A percentile compares a stretch with the other conserved stretches of the same genome.
These are phyloP conservation scores for Druceiella hillmani DNA, from an alignment of 2,888 invertebrate species.

Conservation along the genomic window DNA sequence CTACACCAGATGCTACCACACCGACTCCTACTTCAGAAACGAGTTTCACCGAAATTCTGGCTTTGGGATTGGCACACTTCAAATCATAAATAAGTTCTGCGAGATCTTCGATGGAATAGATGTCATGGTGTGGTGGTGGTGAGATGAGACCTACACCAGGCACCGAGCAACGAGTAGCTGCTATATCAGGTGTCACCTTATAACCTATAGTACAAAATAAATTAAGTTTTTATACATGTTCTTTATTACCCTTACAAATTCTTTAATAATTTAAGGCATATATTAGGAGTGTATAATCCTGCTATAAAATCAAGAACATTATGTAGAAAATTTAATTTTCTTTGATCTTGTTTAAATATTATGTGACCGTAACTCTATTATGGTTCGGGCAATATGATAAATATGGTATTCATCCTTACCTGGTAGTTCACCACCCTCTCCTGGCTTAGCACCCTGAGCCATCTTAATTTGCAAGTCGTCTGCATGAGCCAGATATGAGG, in stretches of 20 bases:
- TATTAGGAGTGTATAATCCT: too few relatives aligned
- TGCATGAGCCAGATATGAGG: conserved; percentile 93
- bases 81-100: conserved; percentile 97
- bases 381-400: too few relatives aligned
- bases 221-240: too few relatives aligned
- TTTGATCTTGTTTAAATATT: too few relatives aligned
- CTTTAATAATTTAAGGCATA: too few relatives aligned
- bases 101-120: conserved; percentile 98
- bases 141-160: conserved; percentile 97
- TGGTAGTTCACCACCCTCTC: conserved; percentile 97
- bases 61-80: conserved; percentile 93
- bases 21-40: conserved; percentile 99
- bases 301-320: too few relatives aligned
- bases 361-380: too few relatives aligned
- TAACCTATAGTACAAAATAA: too few relatives aligned
- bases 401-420: conserved; percentile 47
- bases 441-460: conserved; percentile 99
- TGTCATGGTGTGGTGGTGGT: conserved; percentile 99
- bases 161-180: conserved; percentile 91
- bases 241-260: too few relatives aligned
- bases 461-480: conserved; percentile 99
- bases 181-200: conserved; percentile 92
- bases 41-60: conserved; percentile 93
- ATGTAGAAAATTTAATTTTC: too few relatives aligned
- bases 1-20: conserved; percentile 97